Evolutionary conservation across 1,140 invertebrate genomes (phyloP).

Genomic region (Drosophila orosa): DNA sequence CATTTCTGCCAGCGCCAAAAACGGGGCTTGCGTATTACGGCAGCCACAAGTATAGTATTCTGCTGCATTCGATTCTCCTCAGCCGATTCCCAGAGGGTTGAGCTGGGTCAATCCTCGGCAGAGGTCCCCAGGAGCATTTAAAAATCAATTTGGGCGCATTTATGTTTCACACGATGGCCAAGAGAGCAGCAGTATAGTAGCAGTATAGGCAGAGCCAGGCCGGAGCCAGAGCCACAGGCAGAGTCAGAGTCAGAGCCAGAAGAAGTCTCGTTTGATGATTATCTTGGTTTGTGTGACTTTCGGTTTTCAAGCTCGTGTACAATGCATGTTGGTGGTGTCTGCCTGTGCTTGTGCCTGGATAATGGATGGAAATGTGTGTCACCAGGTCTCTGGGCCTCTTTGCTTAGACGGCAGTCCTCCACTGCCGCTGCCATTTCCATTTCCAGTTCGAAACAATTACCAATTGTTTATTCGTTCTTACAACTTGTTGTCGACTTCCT

Average conservation of each 20-base stretch:
- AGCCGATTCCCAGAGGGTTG: slow-evolving; percentile 58
- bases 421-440: slow-evolving; percentile 37
- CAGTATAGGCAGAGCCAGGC: background rate
- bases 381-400: slow-evolving; percentile 54
- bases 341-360: slow-evolving; percentile 30
- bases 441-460: slow-evolving; percentile 74
- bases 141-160: slow-evolving; percentile 67
- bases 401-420: slow-evolving; percentile 20
- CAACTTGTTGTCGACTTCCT: slow-evolving; percentile 57
- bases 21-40: slow-evolving; percentile 54
- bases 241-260: background rate
- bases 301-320: slow-evolving; percentile 59
- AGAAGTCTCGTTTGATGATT: slow-evolving; percentile 51
- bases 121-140: slow-evolving; percentile 57
- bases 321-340: slow-evolving; percentile 40
- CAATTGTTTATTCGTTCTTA: slow-evolving; percentile 77
- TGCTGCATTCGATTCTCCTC: slow-evolving; percentile 34
- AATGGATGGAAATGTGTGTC: slow-evolving; percentile 66
- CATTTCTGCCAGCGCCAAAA: slow-evolving; percentile 31
- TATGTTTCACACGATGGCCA: slow-evolving; percentile 67
- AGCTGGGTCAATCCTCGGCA: slow-evolving; percentile 50
- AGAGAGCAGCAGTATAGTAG: slow-evolving; percentile 13
- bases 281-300: slow-evolving; percentile 57
- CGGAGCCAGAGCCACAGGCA: background rate
- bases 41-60: slow-evolving; percentile 21